phyloP scores from a whole-genome alignment of 2,797 vertebrate species.

The Cichlasoma orientale region DNA sequence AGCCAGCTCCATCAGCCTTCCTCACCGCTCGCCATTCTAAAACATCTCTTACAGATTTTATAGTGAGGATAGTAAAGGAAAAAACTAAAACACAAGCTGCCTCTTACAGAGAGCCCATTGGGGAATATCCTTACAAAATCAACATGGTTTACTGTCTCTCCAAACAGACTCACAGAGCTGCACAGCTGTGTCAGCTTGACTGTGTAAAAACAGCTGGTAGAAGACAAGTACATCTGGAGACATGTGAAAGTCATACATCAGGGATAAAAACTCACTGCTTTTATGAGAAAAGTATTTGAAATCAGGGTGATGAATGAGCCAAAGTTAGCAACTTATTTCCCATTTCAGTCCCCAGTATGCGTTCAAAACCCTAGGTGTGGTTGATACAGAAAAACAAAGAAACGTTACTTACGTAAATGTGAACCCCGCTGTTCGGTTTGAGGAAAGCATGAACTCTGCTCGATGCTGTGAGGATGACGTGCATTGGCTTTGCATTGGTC shows the following conservation, averaged over 20 bases:
- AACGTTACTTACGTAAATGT: conserved; percentile 70
- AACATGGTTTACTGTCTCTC: conserved; percentile 55
- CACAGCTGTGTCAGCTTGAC: conserved; percentile 60
- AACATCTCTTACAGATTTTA: conserved; percentile 54
- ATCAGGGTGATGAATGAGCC: not conserved
- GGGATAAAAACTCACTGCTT: conserved; percentile 3
- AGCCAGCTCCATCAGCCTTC: conserved; percentile 25
- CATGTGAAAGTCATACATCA: conserved; percentile 26
- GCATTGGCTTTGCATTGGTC: conserved; percentile 39
- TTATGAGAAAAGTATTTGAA: not conserved
- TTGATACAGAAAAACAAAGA: not conserved
- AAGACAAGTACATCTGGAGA: conserved; percentile 46
- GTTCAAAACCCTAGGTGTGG: not conserved
- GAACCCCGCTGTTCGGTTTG: not conserved
- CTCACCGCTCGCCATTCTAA: conserved; percentile 28
- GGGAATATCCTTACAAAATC: conserved; percentile 41
- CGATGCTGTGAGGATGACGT: conserved; percentile 66
- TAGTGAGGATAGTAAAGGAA: conserved; percentile 46
- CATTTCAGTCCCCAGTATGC: not conserved
- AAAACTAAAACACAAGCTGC: conserved; percentile 40
- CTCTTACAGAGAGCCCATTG: conserved; percentile 17
- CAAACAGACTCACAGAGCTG: conserved; percentile 34
- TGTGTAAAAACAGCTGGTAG: conserved; percentile 65
- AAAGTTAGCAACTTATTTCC: not conserved
- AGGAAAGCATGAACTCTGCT: fast-evolving